phyloP scores from a whole-genome alignment of 2,797 vertebrate species.

The Lacerta viridis region DNA sequence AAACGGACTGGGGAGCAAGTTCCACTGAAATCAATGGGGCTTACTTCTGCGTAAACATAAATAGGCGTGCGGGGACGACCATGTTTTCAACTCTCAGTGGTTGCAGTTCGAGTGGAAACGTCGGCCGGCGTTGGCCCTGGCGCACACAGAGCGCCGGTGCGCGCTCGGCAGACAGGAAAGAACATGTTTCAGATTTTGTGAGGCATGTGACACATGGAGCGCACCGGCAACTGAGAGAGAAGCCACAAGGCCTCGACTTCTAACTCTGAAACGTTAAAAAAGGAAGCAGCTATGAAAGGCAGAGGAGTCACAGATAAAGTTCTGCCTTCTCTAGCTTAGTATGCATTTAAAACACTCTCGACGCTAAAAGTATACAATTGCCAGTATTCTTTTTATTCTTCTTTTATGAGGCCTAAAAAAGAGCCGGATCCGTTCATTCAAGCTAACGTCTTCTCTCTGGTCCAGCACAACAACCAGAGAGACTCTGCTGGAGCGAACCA shows the following conservation, averaged over 20 bases:
- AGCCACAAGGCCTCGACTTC: conserved; percentile 3
- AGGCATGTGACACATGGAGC: background rate
- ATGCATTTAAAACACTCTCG: background rate
- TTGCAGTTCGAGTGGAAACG: background rate
- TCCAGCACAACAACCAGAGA: background rate
- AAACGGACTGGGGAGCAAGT: background rate
- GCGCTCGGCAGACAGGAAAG: conserved; percentile 6
- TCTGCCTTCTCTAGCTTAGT: background rate
- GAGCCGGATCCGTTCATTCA: background rate
- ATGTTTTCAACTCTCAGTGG: background rate
- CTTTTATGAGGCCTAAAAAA: background rate
- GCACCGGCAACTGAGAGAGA: background rate
- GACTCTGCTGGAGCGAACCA: background rate
- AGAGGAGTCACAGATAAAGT: background rate
- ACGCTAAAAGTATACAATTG: background rate
- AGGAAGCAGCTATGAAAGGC: background rate
- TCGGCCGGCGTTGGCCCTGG: background rate
- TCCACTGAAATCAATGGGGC: background rate
- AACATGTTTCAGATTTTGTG: conserved; percentile 24
- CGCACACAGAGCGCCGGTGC: background rate
- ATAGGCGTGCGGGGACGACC: background rate
- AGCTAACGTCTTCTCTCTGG: background rate
- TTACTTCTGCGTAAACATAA: background rate
- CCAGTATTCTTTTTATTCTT: background rate
- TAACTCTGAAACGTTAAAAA: background rate